These are phyloP conservation scores for Morone chrysops DNA, from an alignment of 2,113 vertebrate genomes.

Conservation along the genomic window DNA sequence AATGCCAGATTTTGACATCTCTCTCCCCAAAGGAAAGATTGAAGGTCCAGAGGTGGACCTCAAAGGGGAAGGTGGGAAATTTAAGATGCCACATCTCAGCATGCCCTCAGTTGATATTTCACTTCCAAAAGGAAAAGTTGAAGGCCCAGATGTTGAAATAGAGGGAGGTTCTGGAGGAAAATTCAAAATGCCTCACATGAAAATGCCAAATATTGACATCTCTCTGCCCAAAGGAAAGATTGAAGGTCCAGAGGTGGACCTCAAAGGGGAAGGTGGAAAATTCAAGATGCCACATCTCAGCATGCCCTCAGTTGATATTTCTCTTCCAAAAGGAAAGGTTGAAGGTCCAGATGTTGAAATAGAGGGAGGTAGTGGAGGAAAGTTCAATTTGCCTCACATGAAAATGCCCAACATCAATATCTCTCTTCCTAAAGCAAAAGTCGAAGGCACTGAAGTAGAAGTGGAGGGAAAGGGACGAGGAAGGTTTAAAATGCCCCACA, in stretches of 20 bases:
- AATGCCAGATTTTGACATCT: constrained; percentile 65
- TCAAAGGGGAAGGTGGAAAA: constrained; percentile 17
- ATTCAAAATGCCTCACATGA: constrained; percentile 69
- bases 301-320: constrained; percentile 21
- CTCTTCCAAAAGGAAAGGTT: constrained; percentile 58
- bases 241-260: constrained; percentile 49
- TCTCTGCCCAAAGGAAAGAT: constrained; percentile 55
- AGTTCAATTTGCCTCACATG: constrained; percentile 68
- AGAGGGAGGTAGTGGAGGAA: constrained; percentile 31
- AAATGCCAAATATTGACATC: constrained; percentile 64
- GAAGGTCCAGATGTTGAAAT: constrained; percentile 58
- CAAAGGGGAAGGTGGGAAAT: constrained; percentile 58
- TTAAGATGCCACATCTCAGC: constrained; percentile 53
- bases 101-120: constrained; percentile 46
- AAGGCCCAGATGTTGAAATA: constrained; percentile 49
- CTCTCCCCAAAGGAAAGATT: constrained; percentile 55
- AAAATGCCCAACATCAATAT: constrained; percentile 80
- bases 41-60: constrained; percentile 15
- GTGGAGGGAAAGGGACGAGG: constrained; percentile 22
- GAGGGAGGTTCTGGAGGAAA: constrained; percentile 22
- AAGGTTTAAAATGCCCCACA: constrained; percentile 66
- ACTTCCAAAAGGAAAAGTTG: constrained; percentile 50
- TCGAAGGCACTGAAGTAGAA: constrained; percentile 40
- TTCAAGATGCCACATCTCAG: constrained; percentile 49
- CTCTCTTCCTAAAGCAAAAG: constrained; percentile 50